These are phyloP conservation scores for Ia io DNA, from an alignment of 2,113 vertebrate species.

Conservation along the genomic window DNA sequence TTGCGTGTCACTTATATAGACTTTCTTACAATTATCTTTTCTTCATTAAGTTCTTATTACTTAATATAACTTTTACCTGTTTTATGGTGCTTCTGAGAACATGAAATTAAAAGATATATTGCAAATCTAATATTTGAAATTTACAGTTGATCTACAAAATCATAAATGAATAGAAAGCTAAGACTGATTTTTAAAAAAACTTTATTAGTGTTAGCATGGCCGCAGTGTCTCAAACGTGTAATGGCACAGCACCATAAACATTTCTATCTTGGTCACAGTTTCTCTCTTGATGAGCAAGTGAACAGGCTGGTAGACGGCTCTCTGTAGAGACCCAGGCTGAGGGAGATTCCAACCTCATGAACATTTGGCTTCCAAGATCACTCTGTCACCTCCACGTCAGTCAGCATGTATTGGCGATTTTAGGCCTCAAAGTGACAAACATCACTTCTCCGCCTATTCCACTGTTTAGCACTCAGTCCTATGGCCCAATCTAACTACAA, in stretches of 20 bases:
- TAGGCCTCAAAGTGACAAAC: neutral
- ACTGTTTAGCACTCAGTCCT: neutral
- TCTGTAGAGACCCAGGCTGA: neutral
- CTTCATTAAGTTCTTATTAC: conserved; percentile 4
- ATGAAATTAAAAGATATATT: conserved; percentile 1
- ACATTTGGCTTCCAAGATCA: neutral
- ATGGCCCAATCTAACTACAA: neutral
- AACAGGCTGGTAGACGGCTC: neutral
- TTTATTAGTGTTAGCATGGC: neutral
- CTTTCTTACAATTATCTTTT: neutral
- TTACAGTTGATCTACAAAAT: neutral
- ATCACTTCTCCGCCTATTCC: neutral
- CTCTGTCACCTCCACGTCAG: neutral
- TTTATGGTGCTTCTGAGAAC: neutral
- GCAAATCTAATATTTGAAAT: neutral
- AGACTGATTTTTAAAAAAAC: neutral
- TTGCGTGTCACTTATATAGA: neutral
- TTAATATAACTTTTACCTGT: neutral
- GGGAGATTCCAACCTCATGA: neutral
- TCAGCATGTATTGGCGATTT: neutral
- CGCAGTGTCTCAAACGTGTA: neutral
- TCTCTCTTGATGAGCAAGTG: neutral
- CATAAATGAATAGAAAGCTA: neutral
- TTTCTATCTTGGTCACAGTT: neutral
- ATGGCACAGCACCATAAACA: neutral